Evolutionary conservation across 2,797 vertebrate species (phyloP).

Genomic region (Anniella stebbinsi): DNA sequence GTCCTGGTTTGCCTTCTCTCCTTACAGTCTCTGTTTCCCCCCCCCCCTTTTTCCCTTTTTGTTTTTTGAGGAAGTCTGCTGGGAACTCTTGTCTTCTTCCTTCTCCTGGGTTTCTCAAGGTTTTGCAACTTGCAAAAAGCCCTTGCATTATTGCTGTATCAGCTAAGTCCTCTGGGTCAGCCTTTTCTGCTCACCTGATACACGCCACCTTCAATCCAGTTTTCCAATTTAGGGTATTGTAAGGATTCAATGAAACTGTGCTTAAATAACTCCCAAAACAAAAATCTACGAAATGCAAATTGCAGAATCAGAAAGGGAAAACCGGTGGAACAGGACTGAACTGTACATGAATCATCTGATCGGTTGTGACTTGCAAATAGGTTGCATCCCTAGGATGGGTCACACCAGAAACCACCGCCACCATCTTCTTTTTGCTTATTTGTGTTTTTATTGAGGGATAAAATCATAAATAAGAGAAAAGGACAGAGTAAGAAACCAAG

Average conservation of each 20-base stretch:
- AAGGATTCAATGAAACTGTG: not conserved
- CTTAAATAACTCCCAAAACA: not conserved
- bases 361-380: not conserved
- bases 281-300: not conserved
- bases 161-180: not conserved
- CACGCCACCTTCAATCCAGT: not conserved
- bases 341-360: not conserved
- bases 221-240: not conserved
- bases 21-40: too few species aligned
- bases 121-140: not conserved
- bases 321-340: not conserved
- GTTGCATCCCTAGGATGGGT: not conserved
- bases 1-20: not conserved
- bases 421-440: too few species aligned
- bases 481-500: too few species aligned
- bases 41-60: too few species aligned
- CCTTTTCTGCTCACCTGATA: too few species aligned
- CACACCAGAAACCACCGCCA: too few species aligned
- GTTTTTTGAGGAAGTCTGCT: not conserved
- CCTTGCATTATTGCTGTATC: not conserved
- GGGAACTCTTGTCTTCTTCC: not conserved
- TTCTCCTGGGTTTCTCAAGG: too few species aligned
- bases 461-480: too few species aligned
- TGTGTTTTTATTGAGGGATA: too few species aligned
- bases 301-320: not conserved